Evolutionary conservation across 2,888 invertebrate genomes (phyloP).

Genomic region (Parnassius smintheus): DNA sequence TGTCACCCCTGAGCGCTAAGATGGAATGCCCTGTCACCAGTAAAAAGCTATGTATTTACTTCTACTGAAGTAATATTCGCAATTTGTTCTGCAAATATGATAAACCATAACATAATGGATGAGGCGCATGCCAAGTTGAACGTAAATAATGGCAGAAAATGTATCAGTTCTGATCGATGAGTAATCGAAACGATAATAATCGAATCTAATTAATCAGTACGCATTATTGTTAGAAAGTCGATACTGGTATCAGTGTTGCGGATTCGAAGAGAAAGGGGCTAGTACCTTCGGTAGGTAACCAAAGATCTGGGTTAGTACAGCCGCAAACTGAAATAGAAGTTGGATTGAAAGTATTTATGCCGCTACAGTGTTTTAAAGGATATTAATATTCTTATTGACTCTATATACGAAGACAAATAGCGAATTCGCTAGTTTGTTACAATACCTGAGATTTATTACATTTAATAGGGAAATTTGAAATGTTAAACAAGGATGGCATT

Average conservation of each 20-base stretch:
- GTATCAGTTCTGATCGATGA: conserved; percentile 49
- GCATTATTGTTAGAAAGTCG: conserved; percentile 73
- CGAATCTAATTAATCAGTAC: conserved; percentile 77
- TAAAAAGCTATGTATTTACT: not conserved
- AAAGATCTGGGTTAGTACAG: conserved; percentile 49
- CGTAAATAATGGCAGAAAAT: conserved; percentile 21
- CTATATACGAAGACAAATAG: no score
- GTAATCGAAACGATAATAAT: conserved; percentile 62
- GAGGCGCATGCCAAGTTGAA: conserved; percentile 39
- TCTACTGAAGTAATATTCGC: conserved; percentile 8
- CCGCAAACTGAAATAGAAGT: conserved; percentile 47
- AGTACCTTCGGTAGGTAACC: conserved; percentile 49
- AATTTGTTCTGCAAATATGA: conserved; percentile 31
- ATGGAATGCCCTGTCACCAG: no score
- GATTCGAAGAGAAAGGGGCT: conserved; percentile 69
- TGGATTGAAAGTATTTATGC: conserved; percentile 40
- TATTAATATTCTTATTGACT: not conserved
- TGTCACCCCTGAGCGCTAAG: no score
- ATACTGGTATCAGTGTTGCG: conserved; percentile 52
- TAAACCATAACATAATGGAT: conserved; percentile 36
- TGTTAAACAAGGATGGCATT: no score
- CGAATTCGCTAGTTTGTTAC: no score
- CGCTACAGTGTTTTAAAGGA: conserved; percentile 27
- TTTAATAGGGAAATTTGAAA: no score
- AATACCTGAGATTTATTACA: no score